Evolutionary conservation across 35 echinoderm and acorn worm species (phyloP).

Genomic region (Apostichopus parvimensis): DNA sequence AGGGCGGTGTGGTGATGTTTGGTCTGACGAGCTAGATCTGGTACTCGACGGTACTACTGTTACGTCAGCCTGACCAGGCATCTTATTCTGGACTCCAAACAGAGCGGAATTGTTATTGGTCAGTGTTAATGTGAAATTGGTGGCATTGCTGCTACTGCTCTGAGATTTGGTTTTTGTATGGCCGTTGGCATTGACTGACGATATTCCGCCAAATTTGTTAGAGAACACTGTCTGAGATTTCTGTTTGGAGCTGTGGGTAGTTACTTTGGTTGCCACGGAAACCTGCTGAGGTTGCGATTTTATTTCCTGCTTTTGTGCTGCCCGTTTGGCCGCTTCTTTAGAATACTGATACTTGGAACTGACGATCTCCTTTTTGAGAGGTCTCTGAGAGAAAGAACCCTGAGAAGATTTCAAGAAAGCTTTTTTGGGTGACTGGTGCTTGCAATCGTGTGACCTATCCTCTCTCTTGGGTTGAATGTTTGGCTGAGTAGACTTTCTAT

Average conservation of each 20-base stretch:
- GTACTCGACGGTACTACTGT: slow-evolving; percentile 12
- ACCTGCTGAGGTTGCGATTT: background rate
- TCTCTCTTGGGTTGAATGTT: slow-evolving; percentile 23
- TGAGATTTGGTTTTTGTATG: background rate
- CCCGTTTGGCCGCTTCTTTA: slow-evolving; percentile 4
- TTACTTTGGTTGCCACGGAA: background rate
- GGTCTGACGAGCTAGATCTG: slow-evolving; percentile 11
- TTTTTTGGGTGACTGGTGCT: slow-evolving; percentile 61
- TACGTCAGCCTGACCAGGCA: background rate
- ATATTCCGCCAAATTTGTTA: background rate
- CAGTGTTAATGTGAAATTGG: background rate
- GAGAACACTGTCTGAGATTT: background rate
- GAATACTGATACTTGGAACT: slow-evolving; percentile 42
- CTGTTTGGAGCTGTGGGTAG: background rate
- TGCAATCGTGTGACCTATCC: slow-evolving; percentile 12
- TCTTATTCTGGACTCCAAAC: background rate
- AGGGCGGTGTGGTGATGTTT: slow-evolving; percentile 38
- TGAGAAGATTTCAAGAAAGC: slow-evolving; percentile 57
- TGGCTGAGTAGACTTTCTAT: slow-evolving; percentile 23
- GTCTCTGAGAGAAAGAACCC: slow-evolving; percentile 17
- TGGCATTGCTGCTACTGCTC: background rate
- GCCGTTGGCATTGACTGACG: background rate
- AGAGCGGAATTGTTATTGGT: background rate
- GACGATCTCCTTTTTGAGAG: slow-evolving; percentile 28
- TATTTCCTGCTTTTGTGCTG: background rate